These are phyloP conservation scores for Delichon dasypus DNA, from an alignment of 2,797 vertebrate species.

Conservation along the genomic window DNA sequence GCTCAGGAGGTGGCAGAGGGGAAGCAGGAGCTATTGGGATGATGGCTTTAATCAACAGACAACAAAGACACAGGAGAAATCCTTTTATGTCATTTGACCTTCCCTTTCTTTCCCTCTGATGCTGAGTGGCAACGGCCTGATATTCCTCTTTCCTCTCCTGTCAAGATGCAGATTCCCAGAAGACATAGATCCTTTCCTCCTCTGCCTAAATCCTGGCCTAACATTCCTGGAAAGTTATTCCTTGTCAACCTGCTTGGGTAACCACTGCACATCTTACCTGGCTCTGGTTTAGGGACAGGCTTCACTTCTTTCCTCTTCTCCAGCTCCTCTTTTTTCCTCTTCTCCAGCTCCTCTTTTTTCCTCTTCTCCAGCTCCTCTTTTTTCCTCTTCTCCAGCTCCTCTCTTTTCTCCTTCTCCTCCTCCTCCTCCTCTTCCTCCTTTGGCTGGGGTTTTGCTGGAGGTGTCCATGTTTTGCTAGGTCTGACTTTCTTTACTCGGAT, in stretches of 20 bases:
- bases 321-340: neutral
- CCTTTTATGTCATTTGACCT: neutral
- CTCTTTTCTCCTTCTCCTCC: neutral
- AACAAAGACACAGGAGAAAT: neutral
- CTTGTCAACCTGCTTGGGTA: neutral
- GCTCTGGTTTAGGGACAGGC: neutral
- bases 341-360: neutral
- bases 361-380: neutral
- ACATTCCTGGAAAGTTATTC: neutral
- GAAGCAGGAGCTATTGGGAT: neutral
- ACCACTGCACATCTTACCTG: neutral
- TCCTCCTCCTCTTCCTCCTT: neutral
- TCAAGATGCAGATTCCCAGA: neutral
- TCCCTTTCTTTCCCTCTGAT: neutral
- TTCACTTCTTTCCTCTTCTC: neutral
- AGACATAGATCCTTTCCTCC: neutral
- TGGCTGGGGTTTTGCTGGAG: conserved; percentile 24
- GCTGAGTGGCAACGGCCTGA: neutral
- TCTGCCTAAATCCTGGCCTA: neutral
- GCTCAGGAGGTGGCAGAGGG: neutral
- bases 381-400: neutral
- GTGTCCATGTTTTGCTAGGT: conserved; percentile 58
- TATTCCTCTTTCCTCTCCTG: neutral
- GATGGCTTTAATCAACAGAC: neutral
- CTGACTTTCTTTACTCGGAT: conserved; percentile 57